Percentiles rank a stretch among this genome's conserved stretches.
Conservation (phyloP, 2,888 invertebrate genomes). For the Parnassius glacialis region DNA sequence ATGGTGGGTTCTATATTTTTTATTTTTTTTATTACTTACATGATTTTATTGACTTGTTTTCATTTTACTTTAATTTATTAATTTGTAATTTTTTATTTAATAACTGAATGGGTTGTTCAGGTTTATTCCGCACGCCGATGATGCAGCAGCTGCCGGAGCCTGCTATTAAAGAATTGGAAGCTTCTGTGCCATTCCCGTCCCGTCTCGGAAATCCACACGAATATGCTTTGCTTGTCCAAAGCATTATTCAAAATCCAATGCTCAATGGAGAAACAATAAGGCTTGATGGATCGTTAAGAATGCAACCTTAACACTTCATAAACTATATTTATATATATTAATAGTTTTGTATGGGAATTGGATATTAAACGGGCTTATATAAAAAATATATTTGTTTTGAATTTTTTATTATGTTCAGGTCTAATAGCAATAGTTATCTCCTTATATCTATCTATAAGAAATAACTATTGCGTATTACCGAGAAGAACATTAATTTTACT, state of each 20-base stretch:
- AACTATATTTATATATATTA: not conserved
- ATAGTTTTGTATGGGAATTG: not conserved
- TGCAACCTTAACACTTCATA: constrained; percentile 66
- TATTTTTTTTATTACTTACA: not conserved
- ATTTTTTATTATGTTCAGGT: no score
- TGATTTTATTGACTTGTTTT: not conserved
- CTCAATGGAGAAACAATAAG: constrained; percentile 82
- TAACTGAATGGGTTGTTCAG: constrained; percentile 38
- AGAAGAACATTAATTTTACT: no score
- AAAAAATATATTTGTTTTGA: not conserved
- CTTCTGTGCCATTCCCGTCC: constrained; percentile 76
- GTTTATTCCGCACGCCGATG: constrained; percentile 81
- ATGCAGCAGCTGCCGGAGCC: constrained; percentile 71
- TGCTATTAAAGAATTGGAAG: constrained; percentile 68
- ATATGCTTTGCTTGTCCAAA: constrained; percentile 75
- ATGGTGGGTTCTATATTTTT: no score
- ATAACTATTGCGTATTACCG: no score
- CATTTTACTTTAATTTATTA: not conserved
- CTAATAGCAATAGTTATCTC: no score
- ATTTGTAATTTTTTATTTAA: not conserved
- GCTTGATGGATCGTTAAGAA: constrained; percentile 79
- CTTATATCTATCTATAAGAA: no score
- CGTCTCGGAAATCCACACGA: constrained; percentile 78
- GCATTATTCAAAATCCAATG: constrained; percentile 79
- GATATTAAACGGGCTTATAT: not conserved